Evolutionary conservation across 2,888 invertebrate species (phyloP), one percentile per base, ranked within the genome.

Genomic region (Mythimna impura): DNA sequence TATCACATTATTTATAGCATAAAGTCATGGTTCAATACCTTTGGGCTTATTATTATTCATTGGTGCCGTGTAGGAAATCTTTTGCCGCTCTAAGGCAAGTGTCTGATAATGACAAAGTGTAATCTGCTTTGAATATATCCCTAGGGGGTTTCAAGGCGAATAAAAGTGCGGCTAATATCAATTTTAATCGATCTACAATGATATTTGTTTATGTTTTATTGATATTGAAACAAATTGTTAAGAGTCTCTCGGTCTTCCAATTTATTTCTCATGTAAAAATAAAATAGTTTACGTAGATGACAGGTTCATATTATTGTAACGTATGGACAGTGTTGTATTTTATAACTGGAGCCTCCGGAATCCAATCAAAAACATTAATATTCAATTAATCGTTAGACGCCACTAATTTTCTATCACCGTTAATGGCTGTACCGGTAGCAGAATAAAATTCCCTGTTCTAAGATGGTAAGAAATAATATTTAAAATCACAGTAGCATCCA

Each of bases 1-100:
- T 91, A 93, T 94, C 93, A 86, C 78, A 88, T 91, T 89, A 93
- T 93, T 93, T 93, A 94, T 93, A 90, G 91, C 91, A 88, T 89
- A 89, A 89, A 92, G 91, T 91, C 91, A 91, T 91, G 91, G 91
- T 91, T 93, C 92, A 91, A 91, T 92, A 92, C 89, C 91, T 92
- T 90, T 89, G 81, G 87, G 88, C 90, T 92, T 91, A 91, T 90
- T 92, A 92, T 92, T 93, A 93, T 93, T 91, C 92, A 92, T 92
- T 89, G 91, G 86, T 79, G 83, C 80, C 88, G 84, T 87, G 87
- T 88, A 88, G 87, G 88, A 90, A 89, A 87, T 89, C 84, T 89
- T 86, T 84, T 83, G 85, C 80, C 69, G 76, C 81, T 84, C 78
- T 78, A 80, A 83, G 78, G 78, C 83, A 80, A 81, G 72, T 70